A percentile compares a stretch with the other conserved stretches of the same genome.
Conservation (phyloP, 2,888 invertebrate genomes). For the Ferdinandea cuprea region DNA sequence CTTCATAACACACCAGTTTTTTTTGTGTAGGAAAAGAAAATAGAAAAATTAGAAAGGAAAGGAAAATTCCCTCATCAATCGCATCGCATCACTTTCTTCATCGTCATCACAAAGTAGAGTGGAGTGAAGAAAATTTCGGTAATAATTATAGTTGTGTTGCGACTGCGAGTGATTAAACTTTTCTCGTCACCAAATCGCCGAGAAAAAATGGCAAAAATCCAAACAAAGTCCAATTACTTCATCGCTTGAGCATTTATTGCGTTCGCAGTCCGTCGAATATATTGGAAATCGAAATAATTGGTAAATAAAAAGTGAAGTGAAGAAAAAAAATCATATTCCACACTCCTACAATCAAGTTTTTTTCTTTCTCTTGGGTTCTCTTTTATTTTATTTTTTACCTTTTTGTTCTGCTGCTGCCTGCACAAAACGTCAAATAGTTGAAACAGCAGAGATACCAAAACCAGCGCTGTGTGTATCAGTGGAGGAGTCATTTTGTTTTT, state of each 20-base stretch:
- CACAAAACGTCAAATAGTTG: conserved; percentile 61
- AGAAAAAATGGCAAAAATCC: conserved; percentile 52
- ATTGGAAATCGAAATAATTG: conserved; percentile 43
- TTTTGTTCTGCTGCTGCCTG: conserved; percentile 25
- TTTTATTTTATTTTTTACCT: conserved; percentile 15
- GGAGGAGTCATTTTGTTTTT: conserved; percentile 24
- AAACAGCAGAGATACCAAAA: conserved; percentile 29
- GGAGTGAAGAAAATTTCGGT: conserved; percentile 35
- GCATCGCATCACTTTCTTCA: conserved; percentile 57
- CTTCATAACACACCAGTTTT: conserved; percentile 63
- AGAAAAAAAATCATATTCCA: conserved; percentile 30
- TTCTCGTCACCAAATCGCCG: conserved; percentile 1
- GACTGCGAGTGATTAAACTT: conserved; percentile 36
- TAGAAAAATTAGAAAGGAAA: conserved; percentile 63
- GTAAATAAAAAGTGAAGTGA: conserved; percentile 32
- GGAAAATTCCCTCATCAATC: conserved; percentile 46
- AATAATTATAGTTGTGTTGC: conserved; percentile 40
- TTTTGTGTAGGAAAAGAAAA: conserved; percentile 58
- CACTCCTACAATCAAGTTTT: conserved; percentile 43
- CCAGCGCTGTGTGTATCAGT: conserved; percentile 37
- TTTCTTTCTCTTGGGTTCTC: conserved; percentile 20
- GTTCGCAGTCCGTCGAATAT: conserved; percentile 13
- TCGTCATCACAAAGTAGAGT: conserved; percentile 64
- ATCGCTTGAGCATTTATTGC: not conserved
- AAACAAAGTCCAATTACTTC: conserved; percentile 38